Conservation (phyloP, 2,797 vertebrate species). For the Sitta carolinensis region DNA sequence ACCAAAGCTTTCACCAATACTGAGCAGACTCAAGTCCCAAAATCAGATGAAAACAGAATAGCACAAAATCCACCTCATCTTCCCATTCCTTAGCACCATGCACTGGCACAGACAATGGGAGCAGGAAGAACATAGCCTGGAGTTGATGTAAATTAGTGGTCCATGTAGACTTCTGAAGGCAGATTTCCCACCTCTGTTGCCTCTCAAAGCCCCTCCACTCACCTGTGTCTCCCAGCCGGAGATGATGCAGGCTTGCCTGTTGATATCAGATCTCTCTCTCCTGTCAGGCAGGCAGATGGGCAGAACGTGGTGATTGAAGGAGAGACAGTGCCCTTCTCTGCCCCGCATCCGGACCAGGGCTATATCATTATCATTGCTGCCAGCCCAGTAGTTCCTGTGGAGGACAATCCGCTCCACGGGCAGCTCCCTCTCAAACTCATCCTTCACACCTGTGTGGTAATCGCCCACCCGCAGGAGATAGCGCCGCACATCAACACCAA, state of each 20-base stretch:
- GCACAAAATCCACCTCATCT: neutral
- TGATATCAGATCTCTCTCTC: constrained; percentile 72
- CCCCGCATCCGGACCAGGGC: constrained; percentile 84
- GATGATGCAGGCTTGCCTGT: constrained; percentile 81
- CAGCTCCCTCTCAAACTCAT: constrained; percentile 86
- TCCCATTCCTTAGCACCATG: neutral
- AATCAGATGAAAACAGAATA: neutral
- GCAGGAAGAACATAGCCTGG: neutral
- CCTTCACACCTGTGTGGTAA: constrained; percentile 84
- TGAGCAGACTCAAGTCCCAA: neutral
- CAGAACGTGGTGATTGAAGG: constrained; percentile 84
- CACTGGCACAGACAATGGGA: neutral
- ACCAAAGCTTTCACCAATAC: neutral
- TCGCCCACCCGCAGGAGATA: constrained; percentile 86
- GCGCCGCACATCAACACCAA: constrained; percentile 80
- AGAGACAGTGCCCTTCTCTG: constrained; percentile 81
- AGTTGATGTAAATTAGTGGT: neutral
- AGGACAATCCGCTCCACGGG: constrained; percentile 80
- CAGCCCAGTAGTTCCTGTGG: constrained; percentile 83
- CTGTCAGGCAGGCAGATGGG: constrained; percentile 82
- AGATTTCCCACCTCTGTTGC: neutral
- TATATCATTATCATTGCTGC: constrained; percentile 88
- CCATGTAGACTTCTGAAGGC: neutral
- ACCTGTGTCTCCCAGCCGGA: constrained; percentile 90
- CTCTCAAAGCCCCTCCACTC: neutral